A percentile compares a stretch with the other conserved stretches of the same genome.
Evolutionary conservation across 2,113 vertebrate genomes (phyloP).

Genomic region (Nycticryphes semicollaris): DNA sequence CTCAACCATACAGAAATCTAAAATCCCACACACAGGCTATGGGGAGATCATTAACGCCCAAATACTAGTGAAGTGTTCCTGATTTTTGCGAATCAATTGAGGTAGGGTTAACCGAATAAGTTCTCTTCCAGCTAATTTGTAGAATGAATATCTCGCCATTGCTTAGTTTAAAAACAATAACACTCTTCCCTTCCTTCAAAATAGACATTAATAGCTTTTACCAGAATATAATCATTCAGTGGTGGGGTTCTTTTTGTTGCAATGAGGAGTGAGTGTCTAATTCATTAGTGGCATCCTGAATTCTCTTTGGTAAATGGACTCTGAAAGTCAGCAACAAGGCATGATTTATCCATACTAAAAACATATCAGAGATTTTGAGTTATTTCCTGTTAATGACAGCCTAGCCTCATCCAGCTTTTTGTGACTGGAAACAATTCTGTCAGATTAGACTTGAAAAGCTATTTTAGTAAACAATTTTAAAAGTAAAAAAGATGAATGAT

Average conservation of each 20-base stretch:
- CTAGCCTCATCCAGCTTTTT: background rate
- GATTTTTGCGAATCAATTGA: background rate
- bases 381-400: background rate
- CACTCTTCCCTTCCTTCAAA: background rate
- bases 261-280: background rate
- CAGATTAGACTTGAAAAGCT: background rate
- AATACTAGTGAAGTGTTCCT: background rate
- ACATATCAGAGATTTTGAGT: background rate
- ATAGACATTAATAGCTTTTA: background rate
- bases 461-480: background rate
- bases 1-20: background rate
- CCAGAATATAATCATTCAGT: background rate
- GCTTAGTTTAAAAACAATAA: background rate
- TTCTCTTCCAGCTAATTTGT: background rate
- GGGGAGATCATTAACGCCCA: background rate
- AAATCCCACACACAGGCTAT: background rate
- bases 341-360: background rate
- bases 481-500: background rate
- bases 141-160: background rate
- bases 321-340: background rate
- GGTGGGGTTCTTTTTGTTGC: background rate
- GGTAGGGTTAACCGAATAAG: background rate
- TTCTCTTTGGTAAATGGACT: background rate
- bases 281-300: background rate
- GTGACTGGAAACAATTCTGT: background rate